phyloP scores from a whole-genome alignment of 2,797 vertebrate genomes.

The Urophycis tenuis region DNA sequence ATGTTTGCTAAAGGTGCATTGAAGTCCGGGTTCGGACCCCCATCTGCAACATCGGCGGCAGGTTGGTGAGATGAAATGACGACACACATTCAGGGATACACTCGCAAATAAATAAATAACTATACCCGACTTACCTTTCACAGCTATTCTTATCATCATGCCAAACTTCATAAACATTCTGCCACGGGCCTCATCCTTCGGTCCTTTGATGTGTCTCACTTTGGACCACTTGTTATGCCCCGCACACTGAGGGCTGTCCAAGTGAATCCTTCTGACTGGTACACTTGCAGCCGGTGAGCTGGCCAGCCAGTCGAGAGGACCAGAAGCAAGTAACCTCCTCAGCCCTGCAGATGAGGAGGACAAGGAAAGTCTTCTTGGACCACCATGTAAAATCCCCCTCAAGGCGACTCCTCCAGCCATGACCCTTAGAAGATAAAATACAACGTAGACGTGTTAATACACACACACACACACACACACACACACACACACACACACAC shows the following conservation, averaged over 20 bases:
- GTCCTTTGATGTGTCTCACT: slow-evolving; percentile 85
- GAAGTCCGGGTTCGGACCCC: slow-evolving; percentile 79
- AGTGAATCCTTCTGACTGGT: slow-evolving; percentile 47
- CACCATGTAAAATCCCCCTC: slow-evolving; percentile 36
- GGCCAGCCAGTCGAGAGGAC: not conserved
- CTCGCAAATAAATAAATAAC: not conserved
- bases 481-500: not conserved
- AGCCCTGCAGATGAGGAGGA: not conserved
- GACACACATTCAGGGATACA: not conserved
- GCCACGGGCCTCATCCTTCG: slow-evolving; percentile 75
- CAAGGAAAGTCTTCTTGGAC: not conserved
- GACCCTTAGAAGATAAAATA: slow-evolving; percentile 33
- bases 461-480: slow-evolving; percentile 1
- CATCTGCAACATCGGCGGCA: slow-evolving; percentile 66
- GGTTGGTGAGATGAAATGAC: not conserved
- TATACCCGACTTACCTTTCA: slow-evolving; percentile 72
- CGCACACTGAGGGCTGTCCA: slow-evolving; percentile 53
- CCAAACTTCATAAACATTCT: slow-evolving; percentile 73
- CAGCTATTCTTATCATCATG: slow-evolving; percentile 77
- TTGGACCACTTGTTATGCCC: slow-evolving; percentile 96
- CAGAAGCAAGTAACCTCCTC: not conserved
- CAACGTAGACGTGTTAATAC: not conserved
- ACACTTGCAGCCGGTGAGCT: not conserved
- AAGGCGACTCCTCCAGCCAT: slow-evolving; percentile 54
- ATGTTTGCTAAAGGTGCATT: slow-evolving; percentile 74